Conservation (phyloP, 2,797 vertebrate genomes). For the Galaxias olidus region DNA sequence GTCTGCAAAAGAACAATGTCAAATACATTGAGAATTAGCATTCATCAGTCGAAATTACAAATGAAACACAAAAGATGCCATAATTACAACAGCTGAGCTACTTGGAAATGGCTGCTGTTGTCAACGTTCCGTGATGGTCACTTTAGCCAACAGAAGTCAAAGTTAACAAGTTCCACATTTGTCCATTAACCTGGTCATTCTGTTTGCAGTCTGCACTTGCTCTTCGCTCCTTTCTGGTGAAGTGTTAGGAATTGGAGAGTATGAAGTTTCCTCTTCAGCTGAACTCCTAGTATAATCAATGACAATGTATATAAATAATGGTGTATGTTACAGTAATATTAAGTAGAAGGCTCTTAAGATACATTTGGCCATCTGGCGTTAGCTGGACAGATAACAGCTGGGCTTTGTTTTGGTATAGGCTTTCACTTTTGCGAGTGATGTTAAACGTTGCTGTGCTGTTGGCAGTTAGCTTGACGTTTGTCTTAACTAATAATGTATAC, state of each 20-base stretch:
- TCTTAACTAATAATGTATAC: no score
- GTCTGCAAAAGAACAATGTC: no score
- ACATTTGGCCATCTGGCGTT: not conserved
- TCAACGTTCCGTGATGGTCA: no score
- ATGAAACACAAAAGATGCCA: no score
- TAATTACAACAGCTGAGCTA: no score
- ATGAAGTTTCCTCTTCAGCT: slow-evolving; percentile 48
- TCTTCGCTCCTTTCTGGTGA: slow-evolving; percentile 67
- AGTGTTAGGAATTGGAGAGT: slow-evolving; percentile 47
- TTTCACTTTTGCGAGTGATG: not conserved
- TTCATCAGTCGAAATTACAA: no score
- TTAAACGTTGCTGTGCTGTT: not conserved
- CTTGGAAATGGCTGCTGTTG: no score
- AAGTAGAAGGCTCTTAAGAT: no score
- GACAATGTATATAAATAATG: no score
- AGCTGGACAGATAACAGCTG: not conserved
- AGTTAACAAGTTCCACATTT: not conserved
- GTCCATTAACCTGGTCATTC: slow-evolving; percentile 76
- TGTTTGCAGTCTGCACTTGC: slow-evolving; percentile 69
- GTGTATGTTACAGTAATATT: no score
- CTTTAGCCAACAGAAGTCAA: not conserved
- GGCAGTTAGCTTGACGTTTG: no score
- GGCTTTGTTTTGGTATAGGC: not conserved
- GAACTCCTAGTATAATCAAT: slow-evolving; percentile 14
- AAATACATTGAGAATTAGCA: no score